Evolutionary conservation across 2,113 vertebrate species (phyloP).

Genomic region (Carlito syrichta): DNA sequence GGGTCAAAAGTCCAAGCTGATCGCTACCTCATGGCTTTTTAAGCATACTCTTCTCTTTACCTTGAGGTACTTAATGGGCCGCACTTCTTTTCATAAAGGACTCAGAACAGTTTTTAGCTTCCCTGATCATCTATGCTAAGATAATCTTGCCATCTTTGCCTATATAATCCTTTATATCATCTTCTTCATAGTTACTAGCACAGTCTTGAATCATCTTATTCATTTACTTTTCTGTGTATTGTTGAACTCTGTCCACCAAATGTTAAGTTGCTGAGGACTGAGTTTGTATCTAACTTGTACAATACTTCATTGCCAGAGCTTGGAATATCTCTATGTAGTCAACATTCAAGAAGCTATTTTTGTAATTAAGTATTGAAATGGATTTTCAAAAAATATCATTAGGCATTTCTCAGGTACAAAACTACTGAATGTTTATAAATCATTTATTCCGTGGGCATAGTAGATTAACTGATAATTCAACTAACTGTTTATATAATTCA

Average conservation of each 20-base stretch:
- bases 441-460: not conserved
- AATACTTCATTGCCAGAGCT: rapidly evolving
- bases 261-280: not conserved
- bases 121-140: not conserved
- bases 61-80: not conserved
- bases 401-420: not conserved
- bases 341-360: not conserved
- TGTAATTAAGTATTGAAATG: not conserved
- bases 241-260: not conserved
- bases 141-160: not conserved
- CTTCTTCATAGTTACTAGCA: not conserved
- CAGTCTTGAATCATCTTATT: not conserved
- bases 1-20: too few relatives aligned
- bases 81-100: not conserved
- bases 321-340: not conserved
- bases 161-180: not conserved
- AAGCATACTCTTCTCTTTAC: not conserved
- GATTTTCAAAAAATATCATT: not conserved
- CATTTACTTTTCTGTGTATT: not conserved
- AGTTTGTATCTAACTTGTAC: not conserved
- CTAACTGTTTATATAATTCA: not conserved
- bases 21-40: not conserved
- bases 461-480: not conserved
- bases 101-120: not conserved
- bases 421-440: not conserved